Evolutionary conservation across 2,113 vertebrate species (phyloP), one percentile per base, ranked within the genome.

Genomic region (Erythrolamprus reginae): DNA sequence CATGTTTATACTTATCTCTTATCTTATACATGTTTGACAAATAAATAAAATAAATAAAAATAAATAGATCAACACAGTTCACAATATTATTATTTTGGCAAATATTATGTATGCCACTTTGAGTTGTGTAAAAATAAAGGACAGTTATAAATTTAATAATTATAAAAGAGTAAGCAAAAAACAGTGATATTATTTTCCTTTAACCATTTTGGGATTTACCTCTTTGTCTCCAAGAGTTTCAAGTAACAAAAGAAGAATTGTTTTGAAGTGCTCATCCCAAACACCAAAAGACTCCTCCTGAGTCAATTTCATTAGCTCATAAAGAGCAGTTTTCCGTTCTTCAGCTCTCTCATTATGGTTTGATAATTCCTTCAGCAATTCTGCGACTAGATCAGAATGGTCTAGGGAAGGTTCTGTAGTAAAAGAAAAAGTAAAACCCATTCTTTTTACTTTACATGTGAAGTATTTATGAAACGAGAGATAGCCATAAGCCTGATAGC

Each of bases 251-350:
- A 99, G 97, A 56, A 99, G 95, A 96, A 99, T 98, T 95, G 99
- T 99, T 97, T 99, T 99, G 97, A 99, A 99, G 93, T 99, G 99
- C 89, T 99, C 98, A 88, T 99, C 98, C 98, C 98, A 99, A 95
- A 99, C 98, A 94, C 98, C 98, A 3, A 98, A 98, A 23, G 98
- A 97, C 89, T 99, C 98, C 92, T 99, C 98, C 5, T 98, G 98
- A 90, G 98, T 99, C 89, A 99, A 96, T 93, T 98, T 98, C 96
- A 99, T 97, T 83, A 99, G 97, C 87, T 99, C 98, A 0, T 98
- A 98, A 23, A 99, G 96, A 15, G 99, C 98, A 6, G 97, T 96
- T 91, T 99, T 99, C 94, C 98, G 97, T 96, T 99, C 99, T 95
- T 99, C 99, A 28, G 98, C 96, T 42, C 98, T 98, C 95, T 99